A percentile compares a stretch with the other conserved stretches of the same genome.
Evolutionary conservation across 2,797 vertebrate species (phyloP).

Genomic region (Chelonia mydas): DNA sequence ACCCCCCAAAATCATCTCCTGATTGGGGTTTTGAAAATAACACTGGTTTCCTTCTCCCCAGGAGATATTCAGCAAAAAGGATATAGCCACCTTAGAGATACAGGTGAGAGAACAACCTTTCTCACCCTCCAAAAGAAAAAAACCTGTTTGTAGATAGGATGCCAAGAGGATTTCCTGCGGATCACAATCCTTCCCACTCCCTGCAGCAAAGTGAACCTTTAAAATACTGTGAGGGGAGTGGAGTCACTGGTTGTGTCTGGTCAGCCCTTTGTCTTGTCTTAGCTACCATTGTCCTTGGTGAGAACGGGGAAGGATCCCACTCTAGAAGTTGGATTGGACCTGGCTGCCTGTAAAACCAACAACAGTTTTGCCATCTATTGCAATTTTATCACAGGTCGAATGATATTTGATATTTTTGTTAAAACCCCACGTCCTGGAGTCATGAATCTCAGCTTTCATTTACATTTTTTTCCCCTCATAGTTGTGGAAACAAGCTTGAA

Average conservation of each 20-base stretch:
- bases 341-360: neutral
- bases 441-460: neutral
- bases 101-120: neutral
- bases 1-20: neutral
- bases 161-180: neutral
- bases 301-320: neutral
- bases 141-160: neutral
- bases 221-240: neutral
- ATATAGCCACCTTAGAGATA: neutral
- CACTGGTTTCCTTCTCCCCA: neutral
- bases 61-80: accelerated
- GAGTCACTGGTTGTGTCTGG: neutral
- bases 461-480: neutral
- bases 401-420: neutral
- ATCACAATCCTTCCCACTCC: neutral
- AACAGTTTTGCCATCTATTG: neutral
- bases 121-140: neutral
- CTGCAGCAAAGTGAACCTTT: neutral
- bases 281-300: accelerated
- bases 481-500: neutral
- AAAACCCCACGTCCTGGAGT: neutral
- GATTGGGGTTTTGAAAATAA: accelerated
- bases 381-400: neutral
- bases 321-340: accelerated
- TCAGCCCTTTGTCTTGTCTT: neutral